Evolutionary conservation across 2,797 vertebrate genomes (phyloP).

Genomic region (Austrolebias charrua): DNA sequence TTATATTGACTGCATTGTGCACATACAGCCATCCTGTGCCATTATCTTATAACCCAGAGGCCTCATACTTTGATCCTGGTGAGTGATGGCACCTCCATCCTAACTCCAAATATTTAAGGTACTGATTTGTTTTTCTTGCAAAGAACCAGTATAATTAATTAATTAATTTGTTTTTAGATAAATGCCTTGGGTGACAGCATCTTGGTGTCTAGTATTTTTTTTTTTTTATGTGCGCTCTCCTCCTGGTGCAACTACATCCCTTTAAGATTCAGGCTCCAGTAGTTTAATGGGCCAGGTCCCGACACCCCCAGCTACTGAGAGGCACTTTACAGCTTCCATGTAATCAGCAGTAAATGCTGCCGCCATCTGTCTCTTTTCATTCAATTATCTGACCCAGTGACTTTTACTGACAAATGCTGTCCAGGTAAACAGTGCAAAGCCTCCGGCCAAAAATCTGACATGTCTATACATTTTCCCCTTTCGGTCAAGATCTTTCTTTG

Average conservation of each 20-base stretch:
- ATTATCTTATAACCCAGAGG: conserved; percentile 40
- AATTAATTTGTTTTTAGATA: background rate
- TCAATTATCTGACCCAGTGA: conserved; percentile 81
- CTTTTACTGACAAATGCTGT: conserved; percentile 76
- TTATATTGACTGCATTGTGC: conserved; percentile 71
- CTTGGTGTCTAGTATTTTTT: conserved; percentile 1
- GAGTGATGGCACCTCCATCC: conserved; percentile 47
- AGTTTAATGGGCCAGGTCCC: conserved; percentile 68
- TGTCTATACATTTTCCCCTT: conserved; percentile 47
- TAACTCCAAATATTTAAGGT: conserved; percentile 25
- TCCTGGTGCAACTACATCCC: conserved; percentile 39
- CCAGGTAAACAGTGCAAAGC: conserved; percentile 70
- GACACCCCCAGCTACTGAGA: conserved; percentile 69
- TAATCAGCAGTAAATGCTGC: conserved; percentile 83
- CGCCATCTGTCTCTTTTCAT: conserved; percentile 82
- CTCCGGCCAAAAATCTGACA: conserved; percentile 43
- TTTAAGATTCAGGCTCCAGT: conserved; percentile 64
- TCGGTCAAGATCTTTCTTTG: conserved; percentile 8
- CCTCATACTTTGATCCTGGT: conserved; percentile 37
- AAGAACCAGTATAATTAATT: background rate
- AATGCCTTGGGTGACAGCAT: conserved; percentile 8
- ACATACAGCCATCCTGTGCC: conserved; percentile 60
- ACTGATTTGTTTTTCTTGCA: conserved; percentile 18
- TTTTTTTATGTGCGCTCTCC: conserved; percentile 32
- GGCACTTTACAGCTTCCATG: conserved; percentile 77